Evolutionary conservation across 1,140 invertebrate species (phyloP).

Genomic region (Diprion similis): DNA sequence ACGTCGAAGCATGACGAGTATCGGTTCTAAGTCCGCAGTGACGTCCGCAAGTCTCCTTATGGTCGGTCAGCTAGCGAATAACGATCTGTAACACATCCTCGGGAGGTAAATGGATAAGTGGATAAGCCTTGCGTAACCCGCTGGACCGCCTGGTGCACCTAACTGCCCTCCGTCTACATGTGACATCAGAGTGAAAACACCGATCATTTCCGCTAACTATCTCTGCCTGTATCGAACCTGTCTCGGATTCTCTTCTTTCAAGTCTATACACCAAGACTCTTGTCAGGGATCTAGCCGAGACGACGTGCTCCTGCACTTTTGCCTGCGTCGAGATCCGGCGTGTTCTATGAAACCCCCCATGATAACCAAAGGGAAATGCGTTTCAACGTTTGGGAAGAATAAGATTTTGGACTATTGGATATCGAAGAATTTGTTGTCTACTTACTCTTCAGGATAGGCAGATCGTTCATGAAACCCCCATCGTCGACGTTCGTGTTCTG

Average conservation of each 20-base stretch:
- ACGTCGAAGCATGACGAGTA: background rate
- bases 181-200: conserved; percentile 1
- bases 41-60: conserved; percentile 33
- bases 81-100: conserved; percentile 13
- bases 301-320: too few relatives aligned
- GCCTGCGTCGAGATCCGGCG: too few relatives aligned
- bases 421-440: conserved; percentile 36
- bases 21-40: background rate
- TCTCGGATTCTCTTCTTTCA: too few relatives aligned
- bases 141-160: background rate
- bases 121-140: conserved; percentile 28
- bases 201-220: conserved; percentile 7
- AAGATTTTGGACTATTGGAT: too few relatives aligned
- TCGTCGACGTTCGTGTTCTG: conserved; percentile 86
- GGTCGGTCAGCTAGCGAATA: conserved; percentile 13
- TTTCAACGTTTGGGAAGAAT: too few relatives aligned
- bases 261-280: too few relatives aligned
- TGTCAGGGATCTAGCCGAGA: too few relatives aligned
- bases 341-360: too few relatives aligned
- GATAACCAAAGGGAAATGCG: too few relatives aligned
- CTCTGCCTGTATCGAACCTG: background rate
- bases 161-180: background rate
- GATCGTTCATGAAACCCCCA: conserved; percentile 84
- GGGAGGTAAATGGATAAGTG: conserved; percentile 21
- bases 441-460: conserved; percentile 89